Percentiles rank a stretch among this genome's conserved stretches.
Evolutionary conservation across 2,888 invertebrate genomes (phyloP).

Genomic region (Ommatoiulus sabulosus): DNA sequence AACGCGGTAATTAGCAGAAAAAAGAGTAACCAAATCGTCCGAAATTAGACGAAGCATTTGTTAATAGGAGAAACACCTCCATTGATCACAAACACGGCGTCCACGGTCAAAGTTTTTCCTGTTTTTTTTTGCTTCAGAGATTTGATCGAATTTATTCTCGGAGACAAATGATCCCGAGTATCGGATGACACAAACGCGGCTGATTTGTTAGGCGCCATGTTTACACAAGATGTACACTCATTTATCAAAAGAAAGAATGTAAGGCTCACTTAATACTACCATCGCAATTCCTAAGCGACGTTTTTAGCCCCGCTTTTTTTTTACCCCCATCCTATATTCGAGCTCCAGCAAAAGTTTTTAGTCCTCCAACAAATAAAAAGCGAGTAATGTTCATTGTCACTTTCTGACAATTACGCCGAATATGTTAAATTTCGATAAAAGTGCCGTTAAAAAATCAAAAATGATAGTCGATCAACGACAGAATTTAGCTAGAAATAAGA

Average conservation of each 20-base stretch:
- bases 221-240: neutral
- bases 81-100: too few species aligned
- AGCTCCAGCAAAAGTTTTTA: neutral
- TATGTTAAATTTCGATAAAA: neutral
- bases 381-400: neutral
- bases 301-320: neutral
- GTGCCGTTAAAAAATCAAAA: too few species aligned
- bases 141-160: neutral
- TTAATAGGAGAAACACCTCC: too few species aligned
- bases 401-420: neutral
- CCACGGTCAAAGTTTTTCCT: neutral
- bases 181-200: neutral
- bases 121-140: neutral
- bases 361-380: neutral
- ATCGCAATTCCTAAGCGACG: neutral
- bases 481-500: too few species aligned
- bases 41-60: too few species aligned
- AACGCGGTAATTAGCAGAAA: too few species aligned
- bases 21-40: too few species aligned
- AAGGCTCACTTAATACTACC: neutral
- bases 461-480: too few species aligned
- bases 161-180: neutral
- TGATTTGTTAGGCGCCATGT: constrained; percentile 1
- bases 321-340: too few species aligned
- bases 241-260: neutral